These are phyloP conservation scores for cat (Felis catus) DNA, from an alignment of 2,113 vertebrate genomes.

Conservation along the genomic window DNA sequence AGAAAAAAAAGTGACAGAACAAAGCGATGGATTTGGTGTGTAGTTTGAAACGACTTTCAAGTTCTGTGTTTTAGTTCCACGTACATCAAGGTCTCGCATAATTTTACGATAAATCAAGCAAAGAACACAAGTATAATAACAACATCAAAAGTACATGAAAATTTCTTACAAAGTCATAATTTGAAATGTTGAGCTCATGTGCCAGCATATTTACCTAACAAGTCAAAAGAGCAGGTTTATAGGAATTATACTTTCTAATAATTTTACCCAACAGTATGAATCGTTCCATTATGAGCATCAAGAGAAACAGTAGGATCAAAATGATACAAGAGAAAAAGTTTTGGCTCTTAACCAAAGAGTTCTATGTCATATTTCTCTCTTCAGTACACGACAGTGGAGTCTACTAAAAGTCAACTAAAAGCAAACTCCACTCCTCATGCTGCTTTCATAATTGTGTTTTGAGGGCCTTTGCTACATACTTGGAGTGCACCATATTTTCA, in stretches of 20 bases:
- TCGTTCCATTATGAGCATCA: neutral
- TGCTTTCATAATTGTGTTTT: constrained; percentile 41
- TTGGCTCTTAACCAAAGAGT: constrained; percentile 28
- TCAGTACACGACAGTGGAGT: neutral
- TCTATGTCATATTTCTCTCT: constrained; percentile 45
- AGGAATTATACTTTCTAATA: neutral
- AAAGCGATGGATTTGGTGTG: neutral
- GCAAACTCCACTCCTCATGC: constrained; percentile 30
- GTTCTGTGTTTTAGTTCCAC: constrained; percentile 11
- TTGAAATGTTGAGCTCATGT: constrained; percentile 21
- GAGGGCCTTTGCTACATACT: constrained; percentile 26
- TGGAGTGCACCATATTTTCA: constrained; percentile 58
- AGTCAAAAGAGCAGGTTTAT: neutral
- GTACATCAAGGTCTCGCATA: constrained; percentile 2
- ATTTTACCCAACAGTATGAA: neutral
- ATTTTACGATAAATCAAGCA: neutral
- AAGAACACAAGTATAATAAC: neutral
- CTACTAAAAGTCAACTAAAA: constrained; percentile 59
- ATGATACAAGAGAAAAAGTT: constrained; percentile 13
- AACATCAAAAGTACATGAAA: neutral
- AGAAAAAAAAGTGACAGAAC: neutral
- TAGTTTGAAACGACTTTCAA: constrained; percentile 34
- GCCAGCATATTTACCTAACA: neutral
- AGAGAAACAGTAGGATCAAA: constrained; percentile 17
- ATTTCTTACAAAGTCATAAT: constrained; percentile 20